Conservation (phyloP, 2,888 invertebrate species). For the Hirtodrosophila alboralis region DNA sequence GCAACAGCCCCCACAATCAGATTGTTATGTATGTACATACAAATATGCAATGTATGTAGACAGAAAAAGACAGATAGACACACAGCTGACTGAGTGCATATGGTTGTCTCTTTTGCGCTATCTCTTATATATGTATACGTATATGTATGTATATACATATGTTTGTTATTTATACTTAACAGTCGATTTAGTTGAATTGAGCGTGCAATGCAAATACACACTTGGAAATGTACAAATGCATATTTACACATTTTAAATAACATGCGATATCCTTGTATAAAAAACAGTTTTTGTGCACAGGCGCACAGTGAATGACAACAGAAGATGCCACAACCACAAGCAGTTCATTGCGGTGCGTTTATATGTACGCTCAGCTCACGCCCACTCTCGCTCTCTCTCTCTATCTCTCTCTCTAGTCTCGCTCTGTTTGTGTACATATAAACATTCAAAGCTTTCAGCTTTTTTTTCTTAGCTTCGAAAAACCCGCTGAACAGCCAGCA, state of each 20-base stretch:
- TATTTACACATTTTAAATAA: constrained; percentile 22
- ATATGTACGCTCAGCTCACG: constrained; percentile 5
- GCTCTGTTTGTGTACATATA: background rate
- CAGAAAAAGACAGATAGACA: background rate
- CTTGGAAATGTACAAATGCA: background rate
- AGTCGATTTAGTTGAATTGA: too few relatives aligned
- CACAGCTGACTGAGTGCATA: constrained; percentile 7
- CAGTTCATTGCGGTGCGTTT: background rate
- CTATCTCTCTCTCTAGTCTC: constrained; percentile 1
- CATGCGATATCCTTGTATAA: constrained; percentile 84
- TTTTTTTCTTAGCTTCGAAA: constrained; percentile 38
- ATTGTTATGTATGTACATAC: constrained; percentile 3
- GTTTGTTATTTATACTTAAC: background rate
- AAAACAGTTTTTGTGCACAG: constrained; percentile 83
- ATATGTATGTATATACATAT: background rate
- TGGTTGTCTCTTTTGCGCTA: constrained; percentile 17
- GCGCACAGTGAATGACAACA: constrained; percentile 69
- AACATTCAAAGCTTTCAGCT: constrained; percentile 16
- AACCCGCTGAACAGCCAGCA: constrained; percentile 33
- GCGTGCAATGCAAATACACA: too few relatives aligned
- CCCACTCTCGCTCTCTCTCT: constrained; percentile 1
- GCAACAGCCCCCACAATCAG: constrained; percentile 30
- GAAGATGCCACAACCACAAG: constrained; percentile 12
- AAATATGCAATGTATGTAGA: background rate
- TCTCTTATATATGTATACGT: background rate